Conservation (phyloP, 2,888 invertebrate species). For the Tortrix viridana region DNA sequence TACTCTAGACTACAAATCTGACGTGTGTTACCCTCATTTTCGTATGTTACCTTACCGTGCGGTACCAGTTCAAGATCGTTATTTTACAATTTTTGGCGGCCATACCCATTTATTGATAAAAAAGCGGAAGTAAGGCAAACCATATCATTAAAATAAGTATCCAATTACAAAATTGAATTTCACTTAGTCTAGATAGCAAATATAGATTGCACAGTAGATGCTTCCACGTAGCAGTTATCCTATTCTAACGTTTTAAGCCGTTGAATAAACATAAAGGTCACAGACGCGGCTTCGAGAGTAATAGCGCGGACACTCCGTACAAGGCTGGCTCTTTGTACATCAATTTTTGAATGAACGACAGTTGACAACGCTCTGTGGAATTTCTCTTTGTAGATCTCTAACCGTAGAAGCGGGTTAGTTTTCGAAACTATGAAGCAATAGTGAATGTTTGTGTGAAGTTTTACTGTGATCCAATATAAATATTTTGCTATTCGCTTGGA, state of each 20-base stretch:
- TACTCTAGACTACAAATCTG: no score
- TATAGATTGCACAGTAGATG: neutral
- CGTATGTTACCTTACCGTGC: no score
- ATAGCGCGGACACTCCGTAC: slow-evolving; percentile 10
- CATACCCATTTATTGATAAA: no score
- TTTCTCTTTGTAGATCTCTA: neutral
- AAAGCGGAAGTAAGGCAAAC: neutral
- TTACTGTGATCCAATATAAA: no score
- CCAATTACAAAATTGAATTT: neutral
- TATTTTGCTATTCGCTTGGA: no score
- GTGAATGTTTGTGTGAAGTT: slow-evolving; percentile 4
- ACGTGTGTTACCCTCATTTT: no score
- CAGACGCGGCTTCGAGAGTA: slow-evolving; percentile 6
- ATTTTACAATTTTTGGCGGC: no score
- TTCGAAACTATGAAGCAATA: slow-evolving; percentile 23
- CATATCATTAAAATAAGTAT: slow-evolving; percentile 12
- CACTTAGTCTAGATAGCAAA: no score
- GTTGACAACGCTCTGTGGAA: slow-evolving; percentile 19
- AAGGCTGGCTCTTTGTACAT: slow-evolving; percentile 27
- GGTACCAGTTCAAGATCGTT: no score
- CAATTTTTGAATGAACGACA: slow-evolving; percentile 28
- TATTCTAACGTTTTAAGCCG: slow-evolving; percentile 3
- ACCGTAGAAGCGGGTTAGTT: slow-evolving; percentile 18
- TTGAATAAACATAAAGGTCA: slow-evolving; percentile 36
- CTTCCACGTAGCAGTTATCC: neutral